Base-by-base conservation (phyloP, 2,797 vertebrate genomes). In the Micrastur ruficollis region DNA sequence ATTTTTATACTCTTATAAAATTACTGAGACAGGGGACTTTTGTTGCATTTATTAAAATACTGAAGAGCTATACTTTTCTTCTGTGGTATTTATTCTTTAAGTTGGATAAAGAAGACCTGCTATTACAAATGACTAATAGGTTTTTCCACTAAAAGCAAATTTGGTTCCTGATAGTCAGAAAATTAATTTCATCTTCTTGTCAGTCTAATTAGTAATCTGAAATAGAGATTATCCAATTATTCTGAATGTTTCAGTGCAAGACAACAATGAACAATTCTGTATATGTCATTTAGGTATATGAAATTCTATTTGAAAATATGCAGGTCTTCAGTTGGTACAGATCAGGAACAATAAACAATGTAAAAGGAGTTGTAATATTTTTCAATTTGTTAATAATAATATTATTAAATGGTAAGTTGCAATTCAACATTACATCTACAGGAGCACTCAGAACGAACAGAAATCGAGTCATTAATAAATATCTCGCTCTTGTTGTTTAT, bases 111-210 rank as follows among this genome's bases (percentile, higher is more conserved):
- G 65, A 90, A 82, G 59, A 27, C n/a, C 20, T 78, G 22, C 5
- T 72, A 52, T 44, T 52, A 76, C 10, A 93, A 91, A 67, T 82
- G 11, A 94, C 86, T 65, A 87, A 91, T 79, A 46, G 7, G 1
- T 26, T 74, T 85, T 86, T 81, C 62, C 15, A 82, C 3, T 87
- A 80, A 56, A 27, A 90, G 20, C 13, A 89, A 91, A 92, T 90
- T 62, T 85, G 5, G 3, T 88, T 94, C 25, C 90, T 65, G 56
- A 95, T 31, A 86, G 42, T 58, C 26, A 91, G n/a, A 83, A 94
- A 93, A 80, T 82, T 76, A 89, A 96, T 96, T 96, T 95, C 5
- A 59, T 36, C 11, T 81, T 25, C 52, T 83, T 95, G 63, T 53
- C 29, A 85, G 9, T 72, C 52, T 58, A 94, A 73, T 82, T 89